Percentiles rank a stretch among this genome's conserved stretches.
phyloP scores from a whole-genome alignment of 2,888 invertebrate species.

The Argyresthia albistria region DNA sequence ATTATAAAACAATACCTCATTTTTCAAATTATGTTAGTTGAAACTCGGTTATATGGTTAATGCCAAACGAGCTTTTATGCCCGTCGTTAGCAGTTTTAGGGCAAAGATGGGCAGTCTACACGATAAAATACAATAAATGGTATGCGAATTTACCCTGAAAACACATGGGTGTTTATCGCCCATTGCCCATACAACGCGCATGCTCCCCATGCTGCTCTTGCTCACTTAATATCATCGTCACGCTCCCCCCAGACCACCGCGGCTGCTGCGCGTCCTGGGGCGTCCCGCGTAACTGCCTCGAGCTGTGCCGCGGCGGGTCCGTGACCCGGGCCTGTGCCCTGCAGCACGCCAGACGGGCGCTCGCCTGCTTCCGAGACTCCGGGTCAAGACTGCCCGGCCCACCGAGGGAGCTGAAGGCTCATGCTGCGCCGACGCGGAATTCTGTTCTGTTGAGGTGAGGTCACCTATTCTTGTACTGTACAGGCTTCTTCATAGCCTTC shows the following conservation, averaged over 20 bases:
- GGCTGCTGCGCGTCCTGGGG: constrained; percentile 86
- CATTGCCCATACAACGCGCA: neutral
- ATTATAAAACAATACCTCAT: too few relatives aligned
- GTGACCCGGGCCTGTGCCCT: constrained; percentile 80
- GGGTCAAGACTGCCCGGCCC: constrained; percentile 85
- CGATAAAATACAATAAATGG: neutral
- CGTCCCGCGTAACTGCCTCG: constrained; percentile 85
- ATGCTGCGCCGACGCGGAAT: constrained; percentile 50
- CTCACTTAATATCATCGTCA: neutral
- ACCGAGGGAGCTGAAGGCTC: constrained; percentile 63
- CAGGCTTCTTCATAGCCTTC: too few relatives aligned
- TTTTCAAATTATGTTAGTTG: too few relatives aligned
- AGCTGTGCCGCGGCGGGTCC: constrained; percentile 87
- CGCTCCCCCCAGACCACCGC: constrained; percentile 79
- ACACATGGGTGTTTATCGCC: too few relatives aligned
- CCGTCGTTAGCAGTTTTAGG: too few relatives aligned
- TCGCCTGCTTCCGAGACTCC: constrained; percentile 87
- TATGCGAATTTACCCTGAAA: neutral
- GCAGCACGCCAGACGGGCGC: constrained; percentile 81
- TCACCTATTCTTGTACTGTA: too few relatives aligned
- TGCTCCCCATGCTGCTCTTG: neutral
- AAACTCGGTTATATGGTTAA: too few relatives aligned
- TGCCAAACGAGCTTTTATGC: too few relatives aligned
- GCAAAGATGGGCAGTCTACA: constrained; percentile 41
- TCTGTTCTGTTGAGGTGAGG: constrained; percentile 48